Base-by-base conservation (phyloP, 53 echinoderm and acorn worm genomes). In the Temnopleurus reevesii region DNA sequence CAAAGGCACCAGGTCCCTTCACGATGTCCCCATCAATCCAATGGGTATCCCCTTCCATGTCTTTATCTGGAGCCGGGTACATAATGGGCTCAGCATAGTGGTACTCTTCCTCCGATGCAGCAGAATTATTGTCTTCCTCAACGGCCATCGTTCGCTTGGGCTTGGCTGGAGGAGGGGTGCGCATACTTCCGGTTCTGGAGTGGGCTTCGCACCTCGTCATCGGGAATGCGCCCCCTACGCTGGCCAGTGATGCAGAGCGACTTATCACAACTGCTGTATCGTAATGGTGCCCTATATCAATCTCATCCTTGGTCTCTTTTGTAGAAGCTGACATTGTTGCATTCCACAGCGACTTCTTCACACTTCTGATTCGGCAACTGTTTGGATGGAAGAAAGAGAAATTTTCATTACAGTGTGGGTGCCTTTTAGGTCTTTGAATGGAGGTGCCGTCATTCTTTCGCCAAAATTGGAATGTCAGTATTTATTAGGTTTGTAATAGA, bases 361-460 rank as follows among this genome's bases (percentile, higher is more conserved):
- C 19, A 41, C 71, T 18, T 41, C 71, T n/a, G 21, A 71, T 41
- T 41, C 71, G 71, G 41, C 71, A 71, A 71, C 71, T 71, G 41
- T 21, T 6, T 7, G 7, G 13, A 41, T 7, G 7, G 13, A 41
- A 0, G 6, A 64, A 41, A 71, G 18, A 43, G n/a, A 49, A 9
- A 49, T 12, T 12, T 15, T 0, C 49, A 49, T 1, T 15, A 49
- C 0, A 49, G 49, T 49, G 9, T 49, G 49, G 15, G 9, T 49
- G 49, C 49, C 9, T 49, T 12, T 49, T 9, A 49, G n/a, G n/a
- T n/a, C n/a, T n/a, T n/a, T n/a, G n/a, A n/a, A n/a, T n/a, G n/a
- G n/a, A n/a, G n/a, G n/a, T n/a, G n/a, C n/a, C n/a, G n/a, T n/a
- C n/a, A n/a, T n/a, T n/a, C n/a, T n/a, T n/a, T n/a, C n/a, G n/a